phyloP scores from a whole-genome alignment of 2,888 invertebrate species.

The Octonoba sinensis region DNA sequence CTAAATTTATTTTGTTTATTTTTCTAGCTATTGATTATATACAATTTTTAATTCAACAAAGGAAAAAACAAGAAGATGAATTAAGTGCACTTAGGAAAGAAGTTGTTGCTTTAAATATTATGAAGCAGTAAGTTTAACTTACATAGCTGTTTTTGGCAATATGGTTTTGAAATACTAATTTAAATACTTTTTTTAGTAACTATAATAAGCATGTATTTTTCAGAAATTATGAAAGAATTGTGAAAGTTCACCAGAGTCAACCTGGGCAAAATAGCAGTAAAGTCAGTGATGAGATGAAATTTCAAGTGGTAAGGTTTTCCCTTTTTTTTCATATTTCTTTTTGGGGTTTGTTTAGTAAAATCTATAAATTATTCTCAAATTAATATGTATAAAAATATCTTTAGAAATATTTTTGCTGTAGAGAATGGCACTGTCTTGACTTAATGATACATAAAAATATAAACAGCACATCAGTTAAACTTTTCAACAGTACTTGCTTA shows the following conservation, averaged over 20 bases:
- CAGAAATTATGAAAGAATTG: conserved; percentile 92
- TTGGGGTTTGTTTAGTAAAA: no score
- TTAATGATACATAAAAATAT: no score
- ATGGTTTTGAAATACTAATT: neutral
- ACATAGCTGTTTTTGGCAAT: neutral
- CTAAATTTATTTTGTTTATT: no score
- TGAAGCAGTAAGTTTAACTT: conserved; percentile 78
- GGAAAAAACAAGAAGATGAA: conserved; percentile 95
- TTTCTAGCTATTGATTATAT: conserved; percentile 73
- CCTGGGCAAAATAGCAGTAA: conserved; percentile 89
- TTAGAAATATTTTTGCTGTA: no score
- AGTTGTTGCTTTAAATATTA: conserved; percentile 87
- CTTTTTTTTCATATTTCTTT: neutral
- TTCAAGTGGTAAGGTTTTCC: conserved; percentile 85
- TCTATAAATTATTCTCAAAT: no score
- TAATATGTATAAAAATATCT: no score
- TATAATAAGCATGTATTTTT: conserved; percentile 9
- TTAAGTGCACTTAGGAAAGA: conserved; percentile 74
- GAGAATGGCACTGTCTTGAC: no score
- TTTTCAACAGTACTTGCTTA: no score
- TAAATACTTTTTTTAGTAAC: neutral
- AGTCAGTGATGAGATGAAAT: conserved; percentile 94
- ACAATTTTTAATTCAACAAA: conserved; percentile 90
- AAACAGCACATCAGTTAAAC: no score
- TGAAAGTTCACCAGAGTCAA: conserved; percentile 89